Evolutionary conservation across 2,113 vertebrate genomes (phyloP).

Genomic region (Dipodomys spectabilis): DNA sequence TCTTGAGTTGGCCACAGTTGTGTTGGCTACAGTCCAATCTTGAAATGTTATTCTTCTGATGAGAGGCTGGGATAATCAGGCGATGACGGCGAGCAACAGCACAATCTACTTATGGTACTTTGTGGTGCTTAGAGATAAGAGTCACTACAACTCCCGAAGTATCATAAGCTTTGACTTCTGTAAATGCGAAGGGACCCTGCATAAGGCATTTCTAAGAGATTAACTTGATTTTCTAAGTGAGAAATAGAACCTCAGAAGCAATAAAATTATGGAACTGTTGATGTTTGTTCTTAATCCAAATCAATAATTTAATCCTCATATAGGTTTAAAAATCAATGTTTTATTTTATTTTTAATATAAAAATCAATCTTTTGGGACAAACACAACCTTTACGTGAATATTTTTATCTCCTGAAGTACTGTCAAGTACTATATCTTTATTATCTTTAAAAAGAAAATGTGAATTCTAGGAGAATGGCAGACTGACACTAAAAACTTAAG

Average conservation of each 20-base stretch:
- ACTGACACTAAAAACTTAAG: slow-evolving; percentile 77
- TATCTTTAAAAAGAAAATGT: slow-evolving; percentile 82
- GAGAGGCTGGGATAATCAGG: slow-evolving; percentile 67
- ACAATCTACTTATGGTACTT: slow-evolving; percentile 71
- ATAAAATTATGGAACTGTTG: slow-evolving; percentile 66
- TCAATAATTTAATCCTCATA: slow-evolving; percentile 66
- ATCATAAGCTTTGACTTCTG: slow-evolving; percentile 70
- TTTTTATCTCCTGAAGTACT: slow-evolving; percentile 74
- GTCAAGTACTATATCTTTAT: slow-evolving; percentile 80
- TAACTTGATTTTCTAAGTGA: slow-evolving; percentile 74
- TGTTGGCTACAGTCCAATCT: slow-evolving; percentile 65
- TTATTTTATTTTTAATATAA: slow-evolving; percentile 70
- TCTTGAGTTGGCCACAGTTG: slow-evolving; percentile 53
- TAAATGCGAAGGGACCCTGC: slow-evolving; percentile 54
- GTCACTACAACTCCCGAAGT: slow-evolving; percentile 74
- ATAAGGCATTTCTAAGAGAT: slow-evolving; percentile 72
- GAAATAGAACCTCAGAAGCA: slow-evolving; percentile 61
- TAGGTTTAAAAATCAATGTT: slow-evolving; percentile 37
- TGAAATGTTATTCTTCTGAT: slow-evolving; percentile 71
- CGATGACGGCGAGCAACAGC: slow-evolving; percentile 54
- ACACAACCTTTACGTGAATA: slow-evolving; percentile 70
- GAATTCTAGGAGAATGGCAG: slow-evolving; percentile 80
- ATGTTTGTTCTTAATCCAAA: slow-evolving; percentile 43
- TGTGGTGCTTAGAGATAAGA: slow-evolving; percentile 76
- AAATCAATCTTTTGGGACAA: slow-evolving; percentile 70